These are phyloP conservation scores for Strigamia crassipes DNA, from an alignment of 2,888 invertebrate genomes.

Conservation along the genomic window DNA sequence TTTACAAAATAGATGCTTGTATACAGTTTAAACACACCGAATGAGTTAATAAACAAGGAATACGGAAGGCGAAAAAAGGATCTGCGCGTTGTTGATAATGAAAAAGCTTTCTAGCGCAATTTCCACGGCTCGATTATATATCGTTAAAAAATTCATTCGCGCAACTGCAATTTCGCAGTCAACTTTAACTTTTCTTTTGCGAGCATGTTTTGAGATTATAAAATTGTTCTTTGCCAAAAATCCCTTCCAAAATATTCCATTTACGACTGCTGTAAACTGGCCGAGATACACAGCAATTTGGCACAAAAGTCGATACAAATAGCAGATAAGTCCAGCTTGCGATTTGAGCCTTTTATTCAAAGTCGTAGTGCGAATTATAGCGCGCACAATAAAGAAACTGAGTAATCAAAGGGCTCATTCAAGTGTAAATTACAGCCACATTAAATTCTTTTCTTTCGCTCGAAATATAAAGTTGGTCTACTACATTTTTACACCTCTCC, in stretches of 20 bases:
- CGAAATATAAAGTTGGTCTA: neutral
- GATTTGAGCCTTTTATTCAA: slow-evolving; percentile 8
- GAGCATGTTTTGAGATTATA: neutral
- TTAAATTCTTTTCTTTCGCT: neutral
- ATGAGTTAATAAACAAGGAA: neutral
- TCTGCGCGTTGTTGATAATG: neutral
- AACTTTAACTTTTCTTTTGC: slow-evolving; percentile 2
- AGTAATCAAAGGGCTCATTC: neutral
- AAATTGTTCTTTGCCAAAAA: neutral
- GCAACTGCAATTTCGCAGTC: neutral
- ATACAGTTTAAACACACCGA: neutral
- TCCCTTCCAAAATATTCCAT: neutral
- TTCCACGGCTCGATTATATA: slow-evolving; percentile 7
- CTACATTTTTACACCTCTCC: slow-evolving; percentile 19
- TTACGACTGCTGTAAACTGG: slow-evolving; percentile 20
- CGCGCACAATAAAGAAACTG: neutral
- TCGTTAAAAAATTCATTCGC: neutral
- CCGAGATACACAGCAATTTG: slow-evolving; percentile 30
- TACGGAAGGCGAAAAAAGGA: neutral
- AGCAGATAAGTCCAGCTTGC: slow-evolving; percentile 7
- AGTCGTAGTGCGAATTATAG: neutral
- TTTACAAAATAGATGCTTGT: slow-evolving; percentile 22
- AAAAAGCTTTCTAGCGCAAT: slow-evolving; percentile 27
- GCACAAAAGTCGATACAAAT: slow-evolving; percentile 29
- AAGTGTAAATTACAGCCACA: neutral